Evolutionary conservation across 2,113 vertebrate genomes (phyloP).

Genomic region (Zeus faber): DNA sequence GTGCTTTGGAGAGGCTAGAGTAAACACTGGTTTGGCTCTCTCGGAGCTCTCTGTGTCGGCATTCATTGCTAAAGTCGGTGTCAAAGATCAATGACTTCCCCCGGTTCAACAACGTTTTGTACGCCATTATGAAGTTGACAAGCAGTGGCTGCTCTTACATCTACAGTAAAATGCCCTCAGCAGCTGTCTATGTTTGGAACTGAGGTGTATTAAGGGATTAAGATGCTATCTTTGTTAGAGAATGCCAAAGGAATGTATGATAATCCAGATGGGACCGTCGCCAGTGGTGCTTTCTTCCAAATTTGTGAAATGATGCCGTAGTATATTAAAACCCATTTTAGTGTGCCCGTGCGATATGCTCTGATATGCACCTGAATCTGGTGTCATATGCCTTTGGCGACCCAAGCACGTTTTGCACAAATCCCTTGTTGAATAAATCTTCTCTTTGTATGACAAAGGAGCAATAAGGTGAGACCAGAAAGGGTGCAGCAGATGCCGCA

Average conservation of each 20-base stretch:
- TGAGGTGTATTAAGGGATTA: constrained; percentile 45
- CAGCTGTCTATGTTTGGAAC: constrained; percentile 28
- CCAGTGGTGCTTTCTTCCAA: background rate
- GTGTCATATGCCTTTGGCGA: background rate
- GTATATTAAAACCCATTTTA: too few relatives aligned
- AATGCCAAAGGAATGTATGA: constrained; percentile 37
- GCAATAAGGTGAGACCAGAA: constrained; percentile 4
- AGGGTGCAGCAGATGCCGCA: constrained; percentile 19
- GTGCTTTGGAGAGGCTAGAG: too few relatives aligned
- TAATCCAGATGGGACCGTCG: background rate
- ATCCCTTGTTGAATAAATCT: constrained; percentile 14
- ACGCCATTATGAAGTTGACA: constrained; percentile 13
- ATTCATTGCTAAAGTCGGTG: too few relatives aligned
- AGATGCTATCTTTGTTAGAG: constrained; percentile 49
- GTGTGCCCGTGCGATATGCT: constrained; percentile 1
- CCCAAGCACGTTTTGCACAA: too few relatives aligned
- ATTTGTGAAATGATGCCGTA: too few relatives aligned
- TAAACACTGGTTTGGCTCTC: too few relatives aligned
- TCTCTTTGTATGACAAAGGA: constrained; percentile 9
- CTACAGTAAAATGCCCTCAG: too few relatives aligned
- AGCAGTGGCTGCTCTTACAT: constrained; percentile 15
- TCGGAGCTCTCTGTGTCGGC: too few relatives aligned
- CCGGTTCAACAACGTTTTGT: too few relatives aligned
- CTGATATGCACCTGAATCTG: background rate
- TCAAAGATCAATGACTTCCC: too few relatives aligned